These are phyloP conservation scores for Cotesia vestalis DNA, from an alignment of 1,140 invertebrate genomes.

Conservation along the genomic window DNA sequence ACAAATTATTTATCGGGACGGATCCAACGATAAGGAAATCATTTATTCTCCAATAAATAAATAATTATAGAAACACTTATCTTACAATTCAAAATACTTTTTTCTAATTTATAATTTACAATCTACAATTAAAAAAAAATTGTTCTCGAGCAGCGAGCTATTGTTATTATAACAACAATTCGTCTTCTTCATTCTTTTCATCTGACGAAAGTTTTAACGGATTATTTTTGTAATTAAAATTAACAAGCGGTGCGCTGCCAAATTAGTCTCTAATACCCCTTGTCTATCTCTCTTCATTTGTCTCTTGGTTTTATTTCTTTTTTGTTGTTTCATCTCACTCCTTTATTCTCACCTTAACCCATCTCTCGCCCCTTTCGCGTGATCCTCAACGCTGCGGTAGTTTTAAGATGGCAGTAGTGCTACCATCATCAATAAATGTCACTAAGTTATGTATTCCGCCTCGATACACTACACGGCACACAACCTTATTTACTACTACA, in stretches of 20 bases:
- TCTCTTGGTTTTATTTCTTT: slow-evolving; percentile 18
- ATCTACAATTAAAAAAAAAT: not conserved
- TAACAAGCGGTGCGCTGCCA: slow-evolving; percentile 62
- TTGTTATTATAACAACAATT: too few relatives aligned
- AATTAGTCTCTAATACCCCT: slow-evolving; percentile 60
- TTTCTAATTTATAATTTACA: too few relatives aligned
- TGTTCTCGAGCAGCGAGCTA: not conserved
- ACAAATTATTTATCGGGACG: not conserved
- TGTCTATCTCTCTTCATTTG: slow-evolving; percentile 8
- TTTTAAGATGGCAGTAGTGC: slow-evolving; percentile 61
- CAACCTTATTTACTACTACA: slow-evolving; percentile 49
- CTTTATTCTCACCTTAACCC: slow-evolving; percentile 21
- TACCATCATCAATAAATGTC: slow-evolving; percentile 65
- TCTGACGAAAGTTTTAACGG: slow-evolving; percentile 45
- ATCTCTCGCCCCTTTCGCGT: not conserved
- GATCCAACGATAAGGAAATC: too few relatives aligned
- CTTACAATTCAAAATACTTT: too few relatives aligned
- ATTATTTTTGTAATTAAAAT: slow-evolving; percentile 64
- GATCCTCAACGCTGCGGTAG: slow-evolving; percentile 35
- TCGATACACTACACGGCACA: slow-evolving; percentile 45
- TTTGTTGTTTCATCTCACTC: slow-evolving; percentile 18
- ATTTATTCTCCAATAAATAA: too few relatives aligned
- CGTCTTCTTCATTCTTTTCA: slow-evolving; percentile 5
- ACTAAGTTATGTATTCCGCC: slow-evolving; percentile 51
- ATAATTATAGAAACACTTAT: too few relatives aligned